Evolutionary conservation across 2,888 invertebrate genomes (phyloP), one percentile per base, ranked within the genome.

Genomic region (Ormia ochracea): DNA sequence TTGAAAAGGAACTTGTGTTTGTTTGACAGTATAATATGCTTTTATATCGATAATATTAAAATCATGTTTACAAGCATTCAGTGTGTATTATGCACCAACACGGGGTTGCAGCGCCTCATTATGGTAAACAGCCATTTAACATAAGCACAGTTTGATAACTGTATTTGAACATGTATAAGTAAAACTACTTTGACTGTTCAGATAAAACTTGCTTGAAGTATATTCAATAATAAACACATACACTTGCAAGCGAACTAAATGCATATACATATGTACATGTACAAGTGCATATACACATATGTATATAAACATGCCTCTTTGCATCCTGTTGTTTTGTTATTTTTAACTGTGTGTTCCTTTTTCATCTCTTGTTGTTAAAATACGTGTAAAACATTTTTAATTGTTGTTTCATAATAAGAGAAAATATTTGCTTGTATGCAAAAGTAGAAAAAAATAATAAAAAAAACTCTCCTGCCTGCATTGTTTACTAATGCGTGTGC

Each of bases 321-420:
- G 9, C 12, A 56, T 56, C 21, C 48, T 41, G 6, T 9, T 21
- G 58, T 41, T 3, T 9, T 21, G 58, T 43, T 54, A 14, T 54
- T 63, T 14, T 41, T 31, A 52, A 7, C n/a, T n/a, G n/a, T n/a
- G n/a, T n/a, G n/a, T n/a, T 14, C 33, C 61, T 56, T 23, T 52
- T 14, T 50, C 17, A 33, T 63, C 28, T 52, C 43, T 56, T 36
- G 9, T 21, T 63, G 63, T 61, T 45, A 56, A 63, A 61, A 61
- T 59, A 72, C 79, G 66, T 80, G 79, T 80, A 72, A 66, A 80
- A 80, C 75, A 75, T 72, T 76, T 78, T 72, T 80, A 75, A 75
- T 80, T 80, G 79, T 54, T 65, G 52, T 61, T 63, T 21, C 26
- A 38, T 38, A 54, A 23, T 12, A 54, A 54, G 17, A 12, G 21